phyloP scores from a whole-genome alignment of 1,140 invertebrate species.

The Papilio polyxenes region DNA sequence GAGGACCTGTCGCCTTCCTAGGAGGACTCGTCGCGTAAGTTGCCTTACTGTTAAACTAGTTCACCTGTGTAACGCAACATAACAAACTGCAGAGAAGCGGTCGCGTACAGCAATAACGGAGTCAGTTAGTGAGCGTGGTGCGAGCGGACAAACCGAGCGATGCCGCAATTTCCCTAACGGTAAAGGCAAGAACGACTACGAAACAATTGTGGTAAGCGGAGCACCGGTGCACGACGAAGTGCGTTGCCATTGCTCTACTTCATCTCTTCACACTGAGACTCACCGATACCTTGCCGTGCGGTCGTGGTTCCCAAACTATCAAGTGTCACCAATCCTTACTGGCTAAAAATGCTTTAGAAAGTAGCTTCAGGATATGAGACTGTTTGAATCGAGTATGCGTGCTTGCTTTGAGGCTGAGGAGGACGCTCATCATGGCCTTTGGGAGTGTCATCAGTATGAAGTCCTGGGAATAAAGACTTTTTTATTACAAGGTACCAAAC shows the following conservation, averaged over 20 bases:
- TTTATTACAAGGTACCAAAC: too few relatives aligned
- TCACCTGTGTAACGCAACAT: not conserved
- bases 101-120: constrained; percentile 11
- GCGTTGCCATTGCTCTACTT: not conserved
- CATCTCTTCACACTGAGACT: not conserved
- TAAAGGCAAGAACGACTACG: constrained; percentile 36
- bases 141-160: not conserved
- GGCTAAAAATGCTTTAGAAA: not conserved
- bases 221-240: not conserved
- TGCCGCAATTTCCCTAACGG: constrained; percentile 44
- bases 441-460: too few relatives aligned
- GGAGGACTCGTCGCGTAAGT: constrained; percentile 87
- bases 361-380: not conserved
- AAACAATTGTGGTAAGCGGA: not conserved
- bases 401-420: not conserved
- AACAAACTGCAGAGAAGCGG: not conserved
- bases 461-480: too few relatives aligned
- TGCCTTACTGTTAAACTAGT: not conserved
- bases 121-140: not conserved
- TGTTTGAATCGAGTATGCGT: not conserved
- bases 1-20: constrained; percentile 83
- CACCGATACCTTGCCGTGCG: too few relatives aligned
- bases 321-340: not conserved
- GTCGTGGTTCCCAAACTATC: not conserved
- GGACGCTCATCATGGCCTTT: not conserved